Evolutionary conservation across 2,113 vertebrate species (phyloP).

Genomic region (Corapipo altera): DNA sequence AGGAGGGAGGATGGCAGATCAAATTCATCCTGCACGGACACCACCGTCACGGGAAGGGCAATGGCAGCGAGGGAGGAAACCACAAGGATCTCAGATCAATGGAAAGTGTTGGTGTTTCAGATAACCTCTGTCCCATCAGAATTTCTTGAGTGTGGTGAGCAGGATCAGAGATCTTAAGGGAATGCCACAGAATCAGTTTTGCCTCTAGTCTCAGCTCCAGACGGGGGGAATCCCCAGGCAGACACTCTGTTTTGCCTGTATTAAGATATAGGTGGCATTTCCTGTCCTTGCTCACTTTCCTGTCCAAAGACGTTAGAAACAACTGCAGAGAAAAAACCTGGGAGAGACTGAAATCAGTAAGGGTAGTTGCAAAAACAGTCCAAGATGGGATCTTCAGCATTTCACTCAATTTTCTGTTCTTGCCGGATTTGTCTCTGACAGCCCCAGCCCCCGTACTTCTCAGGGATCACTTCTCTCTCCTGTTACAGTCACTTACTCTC

Average conservation of each 20-base stretch:
- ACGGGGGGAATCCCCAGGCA: neutral
- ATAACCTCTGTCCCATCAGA: neutral
- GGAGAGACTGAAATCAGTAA: neutral
- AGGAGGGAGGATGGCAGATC: neutral
- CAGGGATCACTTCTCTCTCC: neutral
- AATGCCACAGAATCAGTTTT: neutral
- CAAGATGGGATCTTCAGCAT: neutral
- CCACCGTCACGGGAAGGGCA: neutral
- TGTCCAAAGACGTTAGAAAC: neutral
- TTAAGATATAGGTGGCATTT: neutral
- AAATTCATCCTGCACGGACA: neutral
- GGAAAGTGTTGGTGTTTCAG: neutral
- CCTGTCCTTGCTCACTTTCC: neutral
- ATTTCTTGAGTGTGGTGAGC: neutral
- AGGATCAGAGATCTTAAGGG: neutral
- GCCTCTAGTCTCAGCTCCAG: neutral
- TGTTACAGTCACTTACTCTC: neutral
- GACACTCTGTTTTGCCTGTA: neutral
- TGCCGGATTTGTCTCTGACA: neutral
- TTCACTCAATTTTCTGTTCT: neutral
- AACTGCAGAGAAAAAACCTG: neutral
- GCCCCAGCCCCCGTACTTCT: neutral
- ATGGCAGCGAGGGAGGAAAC: neutral
- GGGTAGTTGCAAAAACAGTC: neutral
- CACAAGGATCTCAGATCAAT: neutral